Base-by-base conservation (phyloP, 2,797 vertebrate species). In the Sebastes diploproa region DNA sequence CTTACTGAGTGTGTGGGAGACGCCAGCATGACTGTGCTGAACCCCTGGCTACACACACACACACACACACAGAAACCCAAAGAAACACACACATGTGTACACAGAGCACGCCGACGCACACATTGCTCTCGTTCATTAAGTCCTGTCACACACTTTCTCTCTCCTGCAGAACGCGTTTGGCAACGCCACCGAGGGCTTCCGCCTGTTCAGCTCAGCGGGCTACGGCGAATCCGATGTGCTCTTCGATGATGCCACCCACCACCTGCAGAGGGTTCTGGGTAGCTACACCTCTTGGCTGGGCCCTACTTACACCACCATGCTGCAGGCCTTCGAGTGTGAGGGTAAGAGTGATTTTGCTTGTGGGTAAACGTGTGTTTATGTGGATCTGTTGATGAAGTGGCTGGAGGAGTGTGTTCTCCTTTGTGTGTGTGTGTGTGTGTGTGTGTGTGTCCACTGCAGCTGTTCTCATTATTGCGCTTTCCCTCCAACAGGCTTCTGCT, bases 271-370 rank as follows among this genome's bases (percentile, higher is more conserved):
- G 90, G 94, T 96, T 84, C 78, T 96, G 91, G 94, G 95, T 61
- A 91, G 94, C 84, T 96, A 94, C 93, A 89, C 92, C 64, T 96
- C 95, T 65, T 96, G 96, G 96, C 90, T 96, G 88, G 96, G 96
- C 55, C 92, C 91, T 83, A 92, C 89, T 83, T 96, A 96, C 85
- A 96, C 92, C 88, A 94, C 93, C 46, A 71, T 88, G 77, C 94
- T 96, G 90, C 95, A 94, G 75, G 96, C 96, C 71, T 96, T 96
- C 50, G 96, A 96, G 88, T 96, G 96, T 75, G 95, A 96, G 93
- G 96, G 96, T 96, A 88, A 92, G 91, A 75, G 65, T 22, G 71
- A 67, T 10, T 77, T 42, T 69, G 36, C 52, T n/a, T 62, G 20
- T 64, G 52, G 76, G 71, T 42, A 50, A 29, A 63, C 38, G 69